These are phyloP conservation scores for Sciurus carolinensis DNA, from an alignment of 2,797 vertebrate genomes.

Conservation along the genomic window DNA sequence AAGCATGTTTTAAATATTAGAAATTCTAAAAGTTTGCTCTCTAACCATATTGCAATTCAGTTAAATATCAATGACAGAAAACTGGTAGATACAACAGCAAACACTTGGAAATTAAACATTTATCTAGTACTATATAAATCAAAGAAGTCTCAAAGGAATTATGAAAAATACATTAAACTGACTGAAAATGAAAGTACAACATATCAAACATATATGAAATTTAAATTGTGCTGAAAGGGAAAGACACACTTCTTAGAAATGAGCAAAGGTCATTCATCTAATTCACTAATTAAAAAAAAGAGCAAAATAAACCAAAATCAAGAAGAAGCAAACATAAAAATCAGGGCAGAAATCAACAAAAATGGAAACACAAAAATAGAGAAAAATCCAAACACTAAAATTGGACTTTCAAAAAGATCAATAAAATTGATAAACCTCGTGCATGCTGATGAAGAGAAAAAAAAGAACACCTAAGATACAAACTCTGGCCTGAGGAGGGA, in stretches of 20 bases:
- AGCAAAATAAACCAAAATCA: neutral
- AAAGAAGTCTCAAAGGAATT: neutral
- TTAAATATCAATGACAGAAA: neutral
- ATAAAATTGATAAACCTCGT: neutral
- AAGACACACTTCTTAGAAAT: neutral
- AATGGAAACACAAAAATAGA: neutral
- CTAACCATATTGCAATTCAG: neutral
- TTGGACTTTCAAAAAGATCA: neutral
- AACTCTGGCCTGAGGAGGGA: neutral
- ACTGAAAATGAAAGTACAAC: neutral
- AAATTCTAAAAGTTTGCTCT: neutral
- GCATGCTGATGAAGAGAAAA: neutral
- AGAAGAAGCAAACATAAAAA: neutral
- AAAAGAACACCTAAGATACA: neutral
- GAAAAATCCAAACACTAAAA: neutral
- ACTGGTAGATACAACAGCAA: neutral
- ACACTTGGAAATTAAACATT: neutral
- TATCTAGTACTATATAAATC: neutral
- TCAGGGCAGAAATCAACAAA: neutral
- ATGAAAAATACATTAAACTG: neutral
- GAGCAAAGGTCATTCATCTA: neutral
- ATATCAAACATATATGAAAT: neutral
- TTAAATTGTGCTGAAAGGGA: neutral
- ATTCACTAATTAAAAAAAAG: neutral
- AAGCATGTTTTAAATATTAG: neutral